Conservation (phyloP, 1,140 invertebrate species). For the Grapholita molesta region DNA sequence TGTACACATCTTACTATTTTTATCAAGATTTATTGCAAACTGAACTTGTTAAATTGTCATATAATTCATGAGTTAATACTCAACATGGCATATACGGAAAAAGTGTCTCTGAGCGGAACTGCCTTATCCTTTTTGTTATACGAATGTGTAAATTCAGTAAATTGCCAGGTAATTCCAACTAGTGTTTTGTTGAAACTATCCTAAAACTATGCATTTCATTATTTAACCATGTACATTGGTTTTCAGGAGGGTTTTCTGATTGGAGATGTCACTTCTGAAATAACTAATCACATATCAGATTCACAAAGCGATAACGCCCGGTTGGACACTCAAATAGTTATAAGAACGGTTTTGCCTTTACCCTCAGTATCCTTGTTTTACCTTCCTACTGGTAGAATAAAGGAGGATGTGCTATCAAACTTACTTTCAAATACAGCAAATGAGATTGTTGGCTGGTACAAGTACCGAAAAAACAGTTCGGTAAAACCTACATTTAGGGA, state of each 20-base stretch:
- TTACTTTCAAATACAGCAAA: constrained; percentile 74
- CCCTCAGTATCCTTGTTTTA: constrained; percentile 77
- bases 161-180: constrained; percentile 77
- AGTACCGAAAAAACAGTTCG: constrained; percentile 75
- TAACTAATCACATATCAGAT: constrained; percentile 83
- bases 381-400: constrained; percentile 77
- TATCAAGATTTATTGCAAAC: neutral
- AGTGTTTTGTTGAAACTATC: neutral
- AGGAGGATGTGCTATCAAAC: constrained; percentile 73
- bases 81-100: constrained; percentile 71
- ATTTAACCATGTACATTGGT: constrained; percentile 24
- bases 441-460: constrained; percentile 82
- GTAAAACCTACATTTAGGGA: constrained; percentile 78
- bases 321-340: constrained; percentile 79
- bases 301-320: constrained; percentile 79
- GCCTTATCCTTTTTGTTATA: constrained; percentile 81
- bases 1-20: constrained; percentile 3
- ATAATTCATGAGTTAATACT: constrained; percentile 16
- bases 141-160: constrained; percentile 79
- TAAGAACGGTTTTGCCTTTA: constrained; percentile 79
- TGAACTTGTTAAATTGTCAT: neutral
- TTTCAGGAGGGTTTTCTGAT: constrained; percentile 83
- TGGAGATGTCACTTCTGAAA: constrained; percentile 79
- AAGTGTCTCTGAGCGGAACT: constrained; percentile 77
- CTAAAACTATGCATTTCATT: neutral